Percentiles rank a stretch among this genome's conserved stretches.
phyloP scores from a whole-genome alignment of 2,797 vertebrate genomes.

The Cyclura pinguis region DNA sequence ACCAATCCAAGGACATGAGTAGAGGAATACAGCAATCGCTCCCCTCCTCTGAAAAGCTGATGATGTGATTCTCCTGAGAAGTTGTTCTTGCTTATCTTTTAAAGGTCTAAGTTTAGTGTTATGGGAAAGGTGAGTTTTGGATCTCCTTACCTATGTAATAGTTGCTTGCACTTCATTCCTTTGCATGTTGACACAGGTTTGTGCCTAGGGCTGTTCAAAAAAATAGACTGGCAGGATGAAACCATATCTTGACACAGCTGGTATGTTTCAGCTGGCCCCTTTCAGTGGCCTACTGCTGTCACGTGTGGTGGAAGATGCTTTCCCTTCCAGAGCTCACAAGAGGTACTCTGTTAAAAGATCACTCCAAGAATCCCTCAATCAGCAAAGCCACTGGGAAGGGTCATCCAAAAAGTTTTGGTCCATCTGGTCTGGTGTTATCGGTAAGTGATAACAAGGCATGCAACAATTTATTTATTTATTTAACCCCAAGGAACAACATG shows the following conservation, averaged over 20 bases:
- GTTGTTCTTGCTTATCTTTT: constrained; percentile 24
- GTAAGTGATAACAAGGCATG: no score
- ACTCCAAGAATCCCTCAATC: not conserved
- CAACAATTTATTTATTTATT: no score
- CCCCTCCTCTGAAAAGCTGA: not conserved
- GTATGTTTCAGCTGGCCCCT: no score
- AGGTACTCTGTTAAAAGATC: no score
- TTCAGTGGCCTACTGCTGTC: no score
- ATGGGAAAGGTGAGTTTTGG: constrained; percentile 39
- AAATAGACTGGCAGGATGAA: not conserved
- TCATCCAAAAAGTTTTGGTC: no score
- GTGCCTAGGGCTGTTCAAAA: constrained; percentile 59
- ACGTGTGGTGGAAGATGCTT: no score
- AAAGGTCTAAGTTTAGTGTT: constrained; percentile 30
- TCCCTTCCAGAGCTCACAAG: no score
- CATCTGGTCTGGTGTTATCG: no score
- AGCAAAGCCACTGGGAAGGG: not conserved
- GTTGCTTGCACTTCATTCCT: constrained; percentile 54
- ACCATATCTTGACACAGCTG: no score
- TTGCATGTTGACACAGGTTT: constrained; percentile 25
- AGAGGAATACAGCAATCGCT: not conserved
- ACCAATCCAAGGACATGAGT: not conserved
- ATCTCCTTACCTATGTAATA: constrained; percentile 39
- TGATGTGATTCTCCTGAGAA: constrained; percentile 36
- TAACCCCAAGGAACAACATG: no score